phyloP scores from a whole-genome alignment of 2,888 invertebrate genomes.

The Frankliniella fusca region DNA sequence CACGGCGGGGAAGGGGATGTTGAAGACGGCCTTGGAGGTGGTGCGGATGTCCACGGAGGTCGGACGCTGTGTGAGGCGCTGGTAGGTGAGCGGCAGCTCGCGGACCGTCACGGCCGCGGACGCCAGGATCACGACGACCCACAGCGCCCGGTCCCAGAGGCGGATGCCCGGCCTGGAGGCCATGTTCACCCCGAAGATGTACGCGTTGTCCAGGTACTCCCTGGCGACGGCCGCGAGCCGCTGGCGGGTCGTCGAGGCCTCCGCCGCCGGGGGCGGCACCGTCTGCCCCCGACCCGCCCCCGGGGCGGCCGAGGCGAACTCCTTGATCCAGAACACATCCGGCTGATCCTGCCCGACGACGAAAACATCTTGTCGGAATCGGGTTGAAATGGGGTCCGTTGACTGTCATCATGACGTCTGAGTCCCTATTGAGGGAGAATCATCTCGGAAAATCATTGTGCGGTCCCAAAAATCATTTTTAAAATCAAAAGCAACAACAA shows the following conservation, averaged over 20 bases:
- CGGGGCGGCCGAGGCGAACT: background rate
- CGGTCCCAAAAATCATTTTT: no score
- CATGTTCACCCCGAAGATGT: background rate
- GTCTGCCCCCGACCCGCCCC: background rate
- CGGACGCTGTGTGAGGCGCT: background rate
- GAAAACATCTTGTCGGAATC: no score
- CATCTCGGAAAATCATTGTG: no score
- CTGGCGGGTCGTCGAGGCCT: background rate
- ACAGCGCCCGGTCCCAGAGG: background rate
- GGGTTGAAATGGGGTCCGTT: no score
- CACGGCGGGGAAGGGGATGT: constrained; percentile 6
- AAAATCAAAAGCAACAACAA: no score
- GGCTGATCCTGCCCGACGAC: no score
- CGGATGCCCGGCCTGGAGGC: background rate
- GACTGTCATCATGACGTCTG: no score
- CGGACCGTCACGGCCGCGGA: background rate
- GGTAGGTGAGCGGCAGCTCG: background rate
- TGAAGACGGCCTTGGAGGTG: background rate
- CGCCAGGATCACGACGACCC: background rate
- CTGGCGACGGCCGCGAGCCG: background rate
- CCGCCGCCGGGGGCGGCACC: background rate
- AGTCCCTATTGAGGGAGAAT: no score
- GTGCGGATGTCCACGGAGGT: background rate
- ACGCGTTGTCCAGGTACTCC: constrained; percentile 7
- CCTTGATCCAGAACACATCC: background rate